These are phyloP conservation scores for Halisarca cf. caerulea DNA, from an alignment of 37 sponge, comb jelly and placozoan genomes.

Conservation along the genomic window DNA sequence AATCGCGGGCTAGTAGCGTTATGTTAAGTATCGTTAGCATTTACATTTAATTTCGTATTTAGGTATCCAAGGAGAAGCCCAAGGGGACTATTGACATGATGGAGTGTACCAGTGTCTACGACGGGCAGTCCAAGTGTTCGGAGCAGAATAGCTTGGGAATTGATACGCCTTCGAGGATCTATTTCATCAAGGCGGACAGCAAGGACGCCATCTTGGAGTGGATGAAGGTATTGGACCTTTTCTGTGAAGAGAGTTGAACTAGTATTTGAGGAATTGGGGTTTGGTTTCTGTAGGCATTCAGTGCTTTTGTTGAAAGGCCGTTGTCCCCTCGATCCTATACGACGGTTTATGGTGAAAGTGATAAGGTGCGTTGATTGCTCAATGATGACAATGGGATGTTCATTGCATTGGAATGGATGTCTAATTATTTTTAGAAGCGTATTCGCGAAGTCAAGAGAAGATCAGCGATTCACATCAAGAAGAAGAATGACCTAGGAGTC, in stretches of 20 bases:
- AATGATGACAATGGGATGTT: not conserved
- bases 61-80: not conserved
- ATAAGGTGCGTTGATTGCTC: not conserved
- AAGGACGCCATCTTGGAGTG: constrained; percentile 3
- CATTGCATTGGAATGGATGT: too few relatives aligned
- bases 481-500: too few relatives aligned
- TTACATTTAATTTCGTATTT: not conserved
- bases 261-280: not conserved
- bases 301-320: constrained; percentile 7
- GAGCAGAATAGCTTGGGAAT: not conserved
- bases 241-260: not conserved
- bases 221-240: not conserved
- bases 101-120: not conserved
- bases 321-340: not conserved
- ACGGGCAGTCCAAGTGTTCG: not conserved
- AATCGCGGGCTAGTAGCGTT: too few relatives aligned
- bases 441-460: too few relatives aligned
- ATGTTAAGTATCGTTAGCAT: too few relatives aligned
- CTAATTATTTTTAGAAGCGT: too few relatives aligned
- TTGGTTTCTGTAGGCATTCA: constrained; percentile 14
- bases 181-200: constrained; percentile 5
- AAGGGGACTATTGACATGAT: constrained; percentile 15
- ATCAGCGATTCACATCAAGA: too few relatives aligned
- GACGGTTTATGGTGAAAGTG: not conserved
- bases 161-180: not conserved